A percentile compares a stretch with the other conserved stretches of the same genome.
Evolutionary conservation across 2,113 vertebrate species (phyloP).

Genomic region (Muntiacus reevesi): DNA sequence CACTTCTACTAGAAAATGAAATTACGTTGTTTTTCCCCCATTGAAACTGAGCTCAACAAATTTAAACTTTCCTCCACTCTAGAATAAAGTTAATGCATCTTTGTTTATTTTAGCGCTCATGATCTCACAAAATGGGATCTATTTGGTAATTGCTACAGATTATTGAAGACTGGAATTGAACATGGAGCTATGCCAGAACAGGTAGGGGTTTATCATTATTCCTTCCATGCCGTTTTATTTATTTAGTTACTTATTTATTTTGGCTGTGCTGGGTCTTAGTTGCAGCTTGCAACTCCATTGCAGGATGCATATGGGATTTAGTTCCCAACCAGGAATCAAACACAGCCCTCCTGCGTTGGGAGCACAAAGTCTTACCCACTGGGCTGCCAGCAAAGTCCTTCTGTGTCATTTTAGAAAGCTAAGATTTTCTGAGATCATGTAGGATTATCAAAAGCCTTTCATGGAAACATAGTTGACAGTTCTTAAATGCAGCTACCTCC

Average conservation of each 20-base stretch:
- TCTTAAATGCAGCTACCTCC: neutral
- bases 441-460: slow-evolving; percentile 10
- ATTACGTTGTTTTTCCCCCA: slow-evolving; percentile 21
- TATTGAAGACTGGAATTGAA: slow-evolving; percentile 97
- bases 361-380: neutral
- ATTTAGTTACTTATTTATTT: neutral
- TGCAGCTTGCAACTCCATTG: neutral
- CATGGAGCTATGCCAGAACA: slow-evolving; percentile 99
- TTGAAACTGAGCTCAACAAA: neutral
- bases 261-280: neutral
- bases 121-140: slow-evolving; percentile 99
- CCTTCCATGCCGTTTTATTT: neutral
- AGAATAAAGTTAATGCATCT: slow-evolving; percentile 64
- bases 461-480: neutral
- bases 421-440: neutral
- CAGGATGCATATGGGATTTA: neutral
- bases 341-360: neutral
- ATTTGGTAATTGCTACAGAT: slow-evolving; percentile 97
- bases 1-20: neutral
- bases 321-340: neutral
- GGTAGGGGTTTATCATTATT: slow-evolving; percentile 74
- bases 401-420: slow-evolving; percentile 21
- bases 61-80: neutral
- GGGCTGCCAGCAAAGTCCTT: neutral
- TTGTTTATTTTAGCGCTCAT: slow-evolving; percentile 88